These are phyloP conservation scores for Lasioglossum albipes DNA, from an alignment of 1,140 invertebrate genomes.

Conservation along the genomic window DNA sequence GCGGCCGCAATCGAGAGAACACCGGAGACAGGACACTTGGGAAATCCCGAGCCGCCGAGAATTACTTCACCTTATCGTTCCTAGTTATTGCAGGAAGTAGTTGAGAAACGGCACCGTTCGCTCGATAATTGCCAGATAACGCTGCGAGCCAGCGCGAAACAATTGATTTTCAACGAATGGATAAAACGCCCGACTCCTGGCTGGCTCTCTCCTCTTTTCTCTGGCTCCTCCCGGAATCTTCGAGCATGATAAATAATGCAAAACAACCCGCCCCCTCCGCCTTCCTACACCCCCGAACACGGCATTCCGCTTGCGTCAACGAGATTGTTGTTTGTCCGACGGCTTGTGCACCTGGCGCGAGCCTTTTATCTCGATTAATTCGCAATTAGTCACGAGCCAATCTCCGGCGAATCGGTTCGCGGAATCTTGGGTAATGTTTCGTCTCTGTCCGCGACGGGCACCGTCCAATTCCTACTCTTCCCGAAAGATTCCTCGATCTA, in stretches of 20 bases:
- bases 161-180: constrained; percentile 37
- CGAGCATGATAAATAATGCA: not conserved
- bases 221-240: no score
- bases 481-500: not conserved
- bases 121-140: constrained; percentile 40
- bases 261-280: no score
- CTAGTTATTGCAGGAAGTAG: constrained; percentile 36
- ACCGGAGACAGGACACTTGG: constrained; percentile 43
- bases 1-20: constrained; percentile 27
- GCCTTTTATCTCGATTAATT: constrained; percentile 22
- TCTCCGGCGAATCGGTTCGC: not conserved
- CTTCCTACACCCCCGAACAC: not conserved
- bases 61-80: constrained; percentile 47
- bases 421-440: not conserved
- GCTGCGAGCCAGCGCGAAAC: not conserved
- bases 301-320: not conserved
- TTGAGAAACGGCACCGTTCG: constrained; percentile 44
- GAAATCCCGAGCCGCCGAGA: constrained; percentile 41
- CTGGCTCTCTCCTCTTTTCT: no score
- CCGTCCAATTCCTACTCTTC: not conserved
- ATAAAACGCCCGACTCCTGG: no score
- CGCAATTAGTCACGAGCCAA: constrained; percentile 23
- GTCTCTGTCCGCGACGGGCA: not conserved
- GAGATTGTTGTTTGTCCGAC: not conserved
- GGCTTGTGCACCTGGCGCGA: not conserved